phyloP scores from a whole-genome alignment of 2,797 vertebrate species.

The Arctocebus calabarensis region DNA sequence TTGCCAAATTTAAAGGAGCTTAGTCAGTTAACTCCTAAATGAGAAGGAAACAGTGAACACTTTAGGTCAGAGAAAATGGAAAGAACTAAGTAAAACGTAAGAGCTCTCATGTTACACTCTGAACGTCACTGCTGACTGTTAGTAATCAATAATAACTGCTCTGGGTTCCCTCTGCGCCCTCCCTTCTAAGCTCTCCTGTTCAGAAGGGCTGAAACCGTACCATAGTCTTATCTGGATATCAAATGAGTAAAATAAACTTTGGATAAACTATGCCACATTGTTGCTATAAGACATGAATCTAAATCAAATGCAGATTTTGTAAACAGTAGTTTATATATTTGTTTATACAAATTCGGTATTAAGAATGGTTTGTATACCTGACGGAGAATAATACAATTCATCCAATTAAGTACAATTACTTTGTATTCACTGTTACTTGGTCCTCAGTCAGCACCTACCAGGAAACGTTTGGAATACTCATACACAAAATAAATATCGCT shows the following conservation, averaged over 20 bases:
- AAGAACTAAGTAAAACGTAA: not conserved
- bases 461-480: accelerated
- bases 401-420: not conserved
- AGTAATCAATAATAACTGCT: accelerated
- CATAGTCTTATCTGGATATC: not conserved
- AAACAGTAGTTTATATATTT: not conserved
- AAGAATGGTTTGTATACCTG: not conserved
- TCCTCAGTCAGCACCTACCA: not conserved
- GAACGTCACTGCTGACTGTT: accelerated
- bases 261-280: not conserved
- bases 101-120: accelerated
- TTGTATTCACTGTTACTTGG: not conserved
- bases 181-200: accelerated
- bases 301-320: not conserved
- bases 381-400: not conserved
- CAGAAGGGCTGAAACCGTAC: not conserved
- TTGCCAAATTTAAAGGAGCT: not conserved
- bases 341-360: not conserved
- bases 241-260: not conserved
- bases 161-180: accelerated
- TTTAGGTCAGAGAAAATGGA: not conserved
- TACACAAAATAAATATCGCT: not conserved
- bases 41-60: not conserved
- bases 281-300: not conserved
- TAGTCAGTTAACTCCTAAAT: not conserved